These are phyloP conservation scores for Puntigrus tetrazona DNA, from an alignment of 2,113 vertebrate genomes.

Conservation along the genomic window DNA sequence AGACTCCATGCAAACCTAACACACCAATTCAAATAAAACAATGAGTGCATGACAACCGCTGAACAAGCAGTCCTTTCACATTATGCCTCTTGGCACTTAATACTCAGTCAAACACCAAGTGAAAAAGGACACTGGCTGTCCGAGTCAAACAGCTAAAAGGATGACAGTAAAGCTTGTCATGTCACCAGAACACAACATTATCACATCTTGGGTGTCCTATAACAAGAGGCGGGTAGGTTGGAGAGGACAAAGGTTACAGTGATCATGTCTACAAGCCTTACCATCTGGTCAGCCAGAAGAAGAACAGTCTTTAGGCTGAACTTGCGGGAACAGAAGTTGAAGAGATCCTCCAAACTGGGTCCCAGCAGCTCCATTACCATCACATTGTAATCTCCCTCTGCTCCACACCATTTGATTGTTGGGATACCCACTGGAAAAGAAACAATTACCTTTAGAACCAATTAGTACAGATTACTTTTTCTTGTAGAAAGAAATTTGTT, in stretches of 20 bases:
- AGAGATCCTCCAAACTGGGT: slow-evolving; percentile 95
- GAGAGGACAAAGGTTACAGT: background rate
- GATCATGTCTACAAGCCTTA: slow-evolving; percentile 65
- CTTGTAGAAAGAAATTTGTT: background rate
- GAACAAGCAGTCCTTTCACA: slow-evolving; percentile 31
- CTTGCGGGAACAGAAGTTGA: slow-evolving; percentile 97
- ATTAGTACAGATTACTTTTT: background rate
- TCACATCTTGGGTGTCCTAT: slow-evolving; percentile 1
- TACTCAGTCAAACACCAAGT: slow-evolving; percentile 5
- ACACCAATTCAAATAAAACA: slow-evolving; percentile 18
- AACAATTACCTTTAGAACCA: no score
- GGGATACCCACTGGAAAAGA: slow-evolving; percentile 87
- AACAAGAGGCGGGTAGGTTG: slow-evolving; percentile 4
- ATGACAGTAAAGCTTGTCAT: slow-evolving; percentile 10
- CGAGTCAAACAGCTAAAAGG: slow-evolving; percentile 35
- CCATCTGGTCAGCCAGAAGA: slow-evolving; percentile 96
- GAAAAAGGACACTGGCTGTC: background rate
- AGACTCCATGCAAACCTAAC: slow-evolving; percentile 15
- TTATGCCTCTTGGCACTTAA: background rate
- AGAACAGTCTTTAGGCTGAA: slow-evolving; percentile 97
- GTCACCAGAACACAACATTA: background rate
- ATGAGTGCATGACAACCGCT: background rate
- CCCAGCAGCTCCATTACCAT: slow-evolving; percentile 99
- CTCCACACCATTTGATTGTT: slow-evolving; percentile 95
- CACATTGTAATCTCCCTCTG: slow-evolving; percentile 96